These are phyloP conservation scores for Acanthosepion esculentum DNA, from an alignment of 2,888 invertebrate species.

Conservation along the genomic window DNA sequence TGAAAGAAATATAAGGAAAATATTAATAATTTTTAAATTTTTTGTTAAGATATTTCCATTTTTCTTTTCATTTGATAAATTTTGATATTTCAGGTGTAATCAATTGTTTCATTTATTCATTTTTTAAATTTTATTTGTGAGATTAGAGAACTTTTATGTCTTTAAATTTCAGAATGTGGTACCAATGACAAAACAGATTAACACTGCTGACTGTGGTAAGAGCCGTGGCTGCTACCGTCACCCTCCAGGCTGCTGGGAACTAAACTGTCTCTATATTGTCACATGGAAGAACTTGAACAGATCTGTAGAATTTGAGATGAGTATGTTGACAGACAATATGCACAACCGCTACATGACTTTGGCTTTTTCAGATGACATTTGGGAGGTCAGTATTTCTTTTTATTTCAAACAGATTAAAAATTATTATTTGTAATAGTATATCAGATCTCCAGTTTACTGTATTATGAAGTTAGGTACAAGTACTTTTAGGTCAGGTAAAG, in stretches of 20 bases:
- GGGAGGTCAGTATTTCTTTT: slow-evolving; percentile 64
- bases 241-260: slow-evolving; percentile 69
- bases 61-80: too few relatives aligned
- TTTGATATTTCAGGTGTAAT: too few relatives aligned
- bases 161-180: background rate
- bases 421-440: background rate
- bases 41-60: too few relatives aligned
- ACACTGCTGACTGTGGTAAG: slow-evolving; percentile 67
- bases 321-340: slow-evolving; percentile 67
- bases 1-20: too few relatives aligned
- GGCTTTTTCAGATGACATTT: slow-evolving; percentile 71
- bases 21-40: too few relatives aligned
- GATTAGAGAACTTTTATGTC: background rate
- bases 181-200: slow-evolving; percentile 62
- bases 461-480: too few relatives aligned
- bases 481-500: too few relatives aligned
- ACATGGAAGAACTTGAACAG: slow-evolving; percentile 66
- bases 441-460: too few relatives aligned
- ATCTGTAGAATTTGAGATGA: slow-evolving; percentile 64
- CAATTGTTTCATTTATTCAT: too few relatives aligned
- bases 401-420: background rate
- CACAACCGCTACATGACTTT: slow-evolving; percentile 71
- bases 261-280: slow-evolving; percentile 70
- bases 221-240: slow-evolving; percentile 73
- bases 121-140: too few relatives aligned